Percentiles rank a stretch among this genome's conserved stretches.
These are phyloP conservation scores for Aphidoletes aphidimyza DNA, from an alignment of 2,888 invertebrate species.

Conservation along the genomic window DNA sequence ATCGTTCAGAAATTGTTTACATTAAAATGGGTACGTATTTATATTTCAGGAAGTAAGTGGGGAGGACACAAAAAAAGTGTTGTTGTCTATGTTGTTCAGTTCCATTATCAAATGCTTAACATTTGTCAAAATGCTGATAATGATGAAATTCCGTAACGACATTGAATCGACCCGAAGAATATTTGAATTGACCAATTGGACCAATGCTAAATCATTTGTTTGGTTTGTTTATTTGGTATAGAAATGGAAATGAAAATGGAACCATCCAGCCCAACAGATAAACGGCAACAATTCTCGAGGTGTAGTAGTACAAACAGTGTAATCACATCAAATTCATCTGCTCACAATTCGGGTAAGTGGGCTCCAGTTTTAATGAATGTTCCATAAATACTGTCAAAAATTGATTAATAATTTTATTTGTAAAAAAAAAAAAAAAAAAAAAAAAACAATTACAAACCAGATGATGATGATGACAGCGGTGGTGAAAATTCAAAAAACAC, in stretches of 20 bases:
- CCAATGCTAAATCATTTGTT: neutral
- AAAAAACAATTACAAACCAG: constrained; percentile 61
- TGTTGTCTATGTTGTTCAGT: neutral
- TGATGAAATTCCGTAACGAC: constrained; percentile 47
- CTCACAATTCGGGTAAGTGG: constrained; percentile 78
- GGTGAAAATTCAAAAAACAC: constrained; percentile 70
- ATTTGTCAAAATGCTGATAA: constrained; percentile 31
- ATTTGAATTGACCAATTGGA: neutral
- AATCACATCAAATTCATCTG: constrained; percentile 78
- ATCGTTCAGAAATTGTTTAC: neutral
- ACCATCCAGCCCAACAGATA: constrained; percentile 71
- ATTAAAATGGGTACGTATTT: constrained; percentile 15
- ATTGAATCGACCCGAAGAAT: constrained; percentile 23
- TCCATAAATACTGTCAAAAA: neutral
- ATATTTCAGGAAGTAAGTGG: too few species aligned
- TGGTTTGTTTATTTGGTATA: neutral
- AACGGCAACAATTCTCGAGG: constrained; percentile 70
- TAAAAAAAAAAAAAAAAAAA: neutral
- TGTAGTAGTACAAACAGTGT: constrained; percentile 82
- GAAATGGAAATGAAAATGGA: constrained; percentile 68
- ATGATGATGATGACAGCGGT: constrained; percentile 74
- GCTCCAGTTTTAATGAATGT: neutral
- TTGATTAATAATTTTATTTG: neutral
- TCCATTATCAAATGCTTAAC: constrained; percentile 37
- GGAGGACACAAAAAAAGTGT: too few species aligned